phyloP scores from a whole-genome alignment of 2,113 vertebrate genomes.

The Chloropsis cyanopogon region DNA sequence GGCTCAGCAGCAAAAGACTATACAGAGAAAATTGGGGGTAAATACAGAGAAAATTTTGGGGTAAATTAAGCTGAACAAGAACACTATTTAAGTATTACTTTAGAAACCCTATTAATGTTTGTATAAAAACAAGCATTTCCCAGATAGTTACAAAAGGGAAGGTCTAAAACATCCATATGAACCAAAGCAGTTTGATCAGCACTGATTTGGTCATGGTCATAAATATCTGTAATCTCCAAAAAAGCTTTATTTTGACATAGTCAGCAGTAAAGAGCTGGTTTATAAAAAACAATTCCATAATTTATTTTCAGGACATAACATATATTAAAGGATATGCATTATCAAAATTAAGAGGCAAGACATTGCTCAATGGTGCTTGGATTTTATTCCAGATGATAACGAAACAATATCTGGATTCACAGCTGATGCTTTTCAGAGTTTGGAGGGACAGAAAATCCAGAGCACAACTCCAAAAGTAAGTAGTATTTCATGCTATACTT shows the following conservation, averaged over 20 bases:
- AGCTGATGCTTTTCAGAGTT: not conserved
- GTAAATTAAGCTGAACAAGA: conserved; percentile 4
- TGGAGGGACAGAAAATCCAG: not conserved
- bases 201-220: not conserved
- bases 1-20: not conserved
- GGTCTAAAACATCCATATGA: not conserved
- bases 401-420: not conserved
- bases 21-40: not conserved
- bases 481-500: not conserved
- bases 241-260: not conserved
- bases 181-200: not conserved
- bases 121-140: not conserved
- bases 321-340: not conserved
- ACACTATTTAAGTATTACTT: not conserved
- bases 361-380: not conserved
- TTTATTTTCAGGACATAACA: not conserved
- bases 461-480: not conserved
- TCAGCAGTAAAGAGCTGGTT: not conserved
- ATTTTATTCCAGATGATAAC: conserved; percentile 12
- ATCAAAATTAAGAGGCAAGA: not conserved
- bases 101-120: not conserved
- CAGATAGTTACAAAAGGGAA: not conserved
- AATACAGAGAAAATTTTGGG: not conserved
- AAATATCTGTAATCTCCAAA: not conserved
- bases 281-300: not conserved